Base-by-base conservation (phyloP, 92 coral and sea anemone genomes). In the Bergia sp. region DNA sequence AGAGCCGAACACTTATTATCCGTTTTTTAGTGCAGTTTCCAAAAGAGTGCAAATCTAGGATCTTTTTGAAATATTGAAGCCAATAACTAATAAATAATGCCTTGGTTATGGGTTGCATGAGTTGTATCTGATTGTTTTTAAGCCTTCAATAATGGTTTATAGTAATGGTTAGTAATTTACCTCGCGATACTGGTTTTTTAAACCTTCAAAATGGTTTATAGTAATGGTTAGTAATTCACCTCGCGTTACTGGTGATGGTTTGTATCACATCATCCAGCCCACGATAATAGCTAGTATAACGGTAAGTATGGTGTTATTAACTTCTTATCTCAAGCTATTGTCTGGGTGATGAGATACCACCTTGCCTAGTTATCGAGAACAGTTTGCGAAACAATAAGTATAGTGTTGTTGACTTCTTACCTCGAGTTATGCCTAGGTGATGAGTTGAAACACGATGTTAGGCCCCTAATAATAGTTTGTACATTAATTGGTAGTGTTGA, bases 391-490 rank as follows among this genome's bases (percentile, higher is more conserved):
- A 53, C 58, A 53, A 18, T 53, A 1, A 50, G 57, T 50, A 50
- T 53, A 12, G 16, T 47, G 53, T 47, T 45, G 9, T 47, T 47
- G n/a, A 73, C 18, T 12, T 29, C 79, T 29, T 84, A 84, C 87
- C 69, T 84, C 87, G 55, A 37, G 21, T 6, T 73, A 45, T 4
- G 78, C 65, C 79, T 13, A 44, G 21, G 66, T 36, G 45, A 47
- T 71, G 15, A 79, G 64, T 37, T 84, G 87, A 65, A 45, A 44
- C 20, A 71, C 87, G 2, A 50, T 47, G 67, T 71, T 67, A 45
- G 72, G 44, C 5, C 77, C 87, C 9, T 37, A 79, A 84, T 84
- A 84, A 36, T 72, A 84, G 44, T 40, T 71, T 5, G 78, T 69
- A 79, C 45, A 84, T 39, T 79, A 55, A 36, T 71, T 84, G 3